These are phyloP conservation scores for Lytechinus variegatus DNA, from an alignment of 35 echinoderm and acorn worm genomes.

Conservation along the genomic window DNA sequence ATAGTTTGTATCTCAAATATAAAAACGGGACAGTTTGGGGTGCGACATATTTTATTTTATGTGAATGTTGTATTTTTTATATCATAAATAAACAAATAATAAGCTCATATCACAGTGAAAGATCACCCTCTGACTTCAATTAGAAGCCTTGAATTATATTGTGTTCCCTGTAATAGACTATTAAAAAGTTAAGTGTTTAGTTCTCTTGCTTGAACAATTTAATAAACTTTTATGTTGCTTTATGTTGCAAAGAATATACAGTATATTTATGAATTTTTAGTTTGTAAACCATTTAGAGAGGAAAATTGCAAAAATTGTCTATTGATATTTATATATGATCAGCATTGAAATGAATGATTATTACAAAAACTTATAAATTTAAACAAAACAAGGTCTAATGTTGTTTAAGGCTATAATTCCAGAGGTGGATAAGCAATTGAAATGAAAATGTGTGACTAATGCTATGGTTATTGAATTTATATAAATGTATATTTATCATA, in stretches of 20 bases:
- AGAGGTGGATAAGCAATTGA: not conserved
- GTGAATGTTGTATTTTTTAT: too few species aligned
- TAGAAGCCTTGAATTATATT: not conserved
- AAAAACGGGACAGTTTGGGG: too few species aligned
- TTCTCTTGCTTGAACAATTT: not conserved
- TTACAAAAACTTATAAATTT: too few species aligned
- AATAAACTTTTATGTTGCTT: not conserved
- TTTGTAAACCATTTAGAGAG: constrained; percentile 3
- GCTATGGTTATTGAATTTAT: too few species aligned
- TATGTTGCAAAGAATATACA: not conserved
- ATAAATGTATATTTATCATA: too few species aligned
- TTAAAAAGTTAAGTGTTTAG: not conserved
- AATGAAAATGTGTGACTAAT: not conserved
- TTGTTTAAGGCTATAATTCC: not conserved
- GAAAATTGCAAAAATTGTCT: not conserved
- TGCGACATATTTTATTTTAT: too few species aligned
- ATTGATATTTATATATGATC: not conserved
- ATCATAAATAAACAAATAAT: too few species aligned
- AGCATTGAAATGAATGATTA: not conserved
- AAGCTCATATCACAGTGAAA: too few species aligned
- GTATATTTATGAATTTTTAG: not conserved
- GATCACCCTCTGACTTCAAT: not conserved
- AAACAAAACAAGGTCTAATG: not conserved
- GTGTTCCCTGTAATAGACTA: not conserved
- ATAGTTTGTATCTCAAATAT: too few species aligned